Conservation (phyloP, 1,140 invertebrate species). For the Palaemon carinicauda region DNA sequence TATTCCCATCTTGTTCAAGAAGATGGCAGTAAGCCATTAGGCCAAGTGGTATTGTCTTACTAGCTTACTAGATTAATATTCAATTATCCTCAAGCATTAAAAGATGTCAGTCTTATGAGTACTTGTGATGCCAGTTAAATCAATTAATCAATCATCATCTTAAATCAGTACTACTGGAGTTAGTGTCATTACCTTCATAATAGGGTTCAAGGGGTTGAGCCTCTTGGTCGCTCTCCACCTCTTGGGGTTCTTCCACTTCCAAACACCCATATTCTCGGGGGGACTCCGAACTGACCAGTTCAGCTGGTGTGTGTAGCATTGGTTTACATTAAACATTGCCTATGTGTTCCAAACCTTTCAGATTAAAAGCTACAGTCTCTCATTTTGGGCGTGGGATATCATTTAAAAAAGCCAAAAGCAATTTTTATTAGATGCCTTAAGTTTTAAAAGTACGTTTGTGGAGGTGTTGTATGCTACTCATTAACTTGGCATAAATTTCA, state of each 20-base stretch:
- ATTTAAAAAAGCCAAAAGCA: too few relatives aligned
- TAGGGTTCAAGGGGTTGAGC: neutral
- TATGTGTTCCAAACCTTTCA: neutral
- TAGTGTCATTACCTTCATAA: neutral
- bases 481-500: too few relatives aligned
- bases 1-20: too few relatives aligned
- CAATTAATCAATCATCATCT: too few relatives aligned
- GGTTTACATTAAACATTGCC: neutral
- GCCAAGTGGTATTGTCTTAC: too few relatives aligned
- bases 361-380: neutral
- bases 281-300: conserved; percentile 17
- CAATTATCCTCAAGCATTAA: neutral
- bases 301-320: conserved; percentile 12
- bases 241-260: neutral
- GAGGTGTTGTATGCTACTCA: too few relatives aligned
- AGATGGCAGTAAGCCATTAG: too few relatives aligned
- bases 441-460: too few relatives aligned
- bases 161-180: too few relatives aligned
- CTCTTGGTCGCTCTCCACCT: neutral
- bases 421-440: too few relatives aligned
- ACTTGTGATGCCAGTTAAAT: too few relatives aligned
- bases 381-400: too few relatives aligned
- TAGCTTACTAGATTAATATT: neutral
- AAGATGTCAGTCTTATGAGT: neutral
- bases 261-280: neutral